Conservation (phyloP, 2,797 vertebrate species). For the Ispidina picta region DNA sequence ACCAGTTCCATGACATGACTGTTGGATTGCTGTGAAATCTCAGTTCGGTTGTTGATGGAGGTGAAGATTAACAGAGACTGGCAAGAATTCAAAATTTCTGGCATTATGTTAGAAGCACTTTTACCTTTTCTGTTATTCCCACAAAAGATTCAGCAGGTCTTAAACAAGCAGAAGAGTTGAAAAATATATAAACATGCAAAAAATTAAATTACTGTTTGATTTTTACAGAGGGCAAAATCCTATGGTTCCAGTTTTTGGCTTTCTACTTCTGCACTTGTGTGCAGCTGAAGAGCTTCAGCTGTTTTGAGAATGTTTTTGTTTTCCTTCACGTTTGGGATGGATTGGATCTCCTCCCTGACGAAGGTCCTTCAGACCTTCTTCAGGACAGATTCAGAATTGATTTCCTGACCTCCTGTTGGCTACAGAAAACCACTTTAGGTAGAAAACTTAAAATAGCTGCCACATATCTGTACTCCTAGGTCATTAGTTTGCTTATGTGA, state of each 20-base stretch:
- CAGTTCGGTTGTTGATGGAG: background rate
- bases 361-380: background rate
- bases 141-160: background rate
- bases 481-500: background rate
- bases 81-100: background rate
- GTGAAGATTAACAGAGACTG: constrained; percentile 11
- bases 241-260: background rate
- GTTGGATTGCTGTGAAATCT: background rate
- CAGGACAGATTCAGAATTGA: background rate
- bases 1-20: background rate
- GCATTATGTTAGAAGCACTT: background rate
- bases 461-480: background rate
- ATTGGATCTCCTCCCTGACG: background rate
- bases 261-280: background rate
- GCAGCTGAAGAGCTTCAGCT: background rate
- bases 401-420: background rate
- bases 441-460: background rate
- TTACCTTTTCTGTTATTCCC: background rate
- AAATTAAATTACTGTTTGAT: background rate
- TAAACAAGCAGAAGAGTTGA: background rate
- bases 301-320: background rate
- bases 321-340: background rate
- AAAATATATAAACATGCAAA: background rate
- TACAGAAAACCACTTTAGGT: background rate
- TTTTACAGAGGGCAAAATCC: background rate